Percentiles rank a stretch among this genome's conserved stretches.
Evolutionary conservation across 1,140 invertebrate species (phyloP).

Genomic region (Aphaenogaster floridana): DNA sequence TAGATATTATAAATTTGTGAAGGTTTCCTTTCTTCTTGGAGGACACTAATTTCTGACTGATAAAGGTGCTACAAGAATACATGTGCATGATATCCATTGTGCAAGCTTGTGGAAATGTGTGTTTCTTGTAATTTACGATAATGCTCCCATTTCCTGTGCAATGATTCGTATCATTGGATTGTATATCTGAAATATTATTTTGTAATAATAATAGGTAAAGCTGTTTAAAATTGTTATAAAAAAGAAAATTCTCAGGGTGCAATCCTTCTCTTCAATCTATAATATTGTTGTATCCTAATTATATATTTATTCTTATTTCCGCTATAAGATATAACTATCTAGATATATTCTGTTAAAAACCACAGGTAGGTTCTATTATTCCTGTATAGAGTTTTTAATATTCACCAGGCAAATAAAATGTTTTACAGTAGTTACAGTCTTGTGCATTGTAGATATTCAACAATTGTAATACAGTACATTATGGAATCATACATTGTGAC

Average conservation of each 20-base stretch:
- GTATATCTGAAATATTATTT: conserved; percentile 53
- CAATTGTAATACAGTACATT: conserved; percentile 52
- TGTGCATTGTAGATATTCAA: conserved; percentile 58
- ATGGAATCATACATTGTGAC: conserved; percentile 47
- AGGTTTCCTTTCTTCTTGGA: conserved; percentile 31
- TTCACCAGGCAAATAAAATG: conserved; percentile 55
- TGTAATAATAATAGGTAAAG: conserved; percentile 52
- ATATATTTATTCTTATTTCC: conserved; percentile 50
- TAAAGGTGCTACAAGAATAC: conserved; percentile 60
- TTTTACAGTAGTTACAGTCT: conserved; percentile 56
- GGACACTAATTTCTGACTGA: conserved; percentile 53
- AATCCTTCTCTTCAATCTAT: conserved; percentile 51
- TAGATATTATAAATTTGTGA: conserved; percentile 62
- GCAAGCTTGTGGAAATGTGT: conserved; percentile 36
- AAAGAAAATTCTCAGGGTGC: conserved; percentile 56
- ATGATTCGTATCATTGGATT: conserved; percentile 52
- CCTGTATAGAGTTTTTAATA: conserved; percentile 30
- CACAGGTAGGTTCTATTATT: conserved; percentile 46
- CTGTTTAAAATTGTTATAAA: conserved; percentile 57
- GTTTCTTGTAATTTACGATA: conserved; percentile 57
- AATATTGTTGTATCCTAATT: conserved; percentile 41
- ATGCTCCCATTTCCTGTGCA: conserved; percentile 46
- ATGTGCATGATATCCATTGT: conserved; percentile 49
- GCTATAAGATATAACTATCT: neutral
- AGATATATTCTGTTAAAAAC: conserved; percentile 56